These are phyloP conservation scores for Cantharis rustica DNA, from an alignment of 2,888 invertebrate species.

Conservation along the genomic window DNA sequence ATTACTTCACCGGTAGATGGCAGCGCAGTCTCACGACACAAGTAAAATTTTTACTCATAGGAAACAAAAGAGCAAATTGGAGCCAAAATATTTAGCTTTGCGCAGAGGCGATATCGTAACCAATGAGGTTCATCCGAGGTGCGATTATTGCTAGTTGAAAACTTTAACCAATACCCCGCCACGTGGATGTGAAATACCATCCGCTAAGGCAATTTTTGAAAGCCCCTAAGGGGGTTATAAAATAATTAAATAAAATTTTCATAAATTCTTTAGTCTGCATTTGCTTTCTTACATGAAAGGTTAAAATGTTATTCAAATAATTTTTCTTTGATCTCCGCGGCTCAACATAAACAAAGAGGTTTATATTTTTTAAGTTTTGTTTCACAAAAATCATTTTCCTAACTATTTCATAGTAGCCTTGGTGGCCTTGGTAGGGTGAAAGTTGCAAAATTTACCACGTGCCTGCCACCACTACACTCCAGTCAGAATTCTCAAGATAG, in stretches of 20 bases:
- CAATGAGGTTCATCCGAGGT: slow-evolving; percentile 88
- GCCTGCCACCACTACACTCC: too few species aligned
- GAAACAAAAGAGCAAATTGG: background rate
- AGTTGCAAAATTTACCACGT: too few species aligned
- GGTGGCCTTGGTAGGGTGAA: too few species aligned
- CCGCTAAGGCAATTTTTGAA: slow-evolving; percentile 87
- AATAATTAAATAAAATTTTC: background rate
- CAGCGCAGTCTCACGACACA: background rate
- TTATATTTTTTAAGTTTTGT: too few species aligned
- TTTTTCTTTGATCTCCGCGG: too few species aligned
- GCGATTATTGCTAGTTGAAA: slow-evolving; percentile 93
- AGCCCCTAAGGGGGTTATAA: slow-evolving; percentile 56
- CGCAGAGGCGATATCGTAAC: slow-evolving; percentile 93
- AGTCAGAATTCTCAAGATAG: too few species aligned
- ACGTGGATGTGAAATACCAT: slow-evolving; percentile 84
- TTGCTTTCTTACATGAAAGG: too few species aligned
- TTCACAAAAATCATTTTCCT: too few species aligned
- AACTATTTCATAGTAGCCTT: too few species aligned
- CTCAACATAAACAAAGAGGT: too few species aligned
- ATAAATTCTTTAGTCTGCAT: too few species aligned
- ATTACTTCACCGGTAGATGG: background rate
- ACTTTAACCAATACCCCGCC: slow-evolving; percentile 93
- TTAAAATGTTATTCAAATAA: too few species aligned
- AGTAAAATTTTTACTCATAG: background rate
- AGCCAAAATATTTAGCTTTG: slow-evolving; percentile 70